Evolutionary conservation across 2,113 vertebrate genomes (phyloP).

Genomic region (Conger conger): DNA sequence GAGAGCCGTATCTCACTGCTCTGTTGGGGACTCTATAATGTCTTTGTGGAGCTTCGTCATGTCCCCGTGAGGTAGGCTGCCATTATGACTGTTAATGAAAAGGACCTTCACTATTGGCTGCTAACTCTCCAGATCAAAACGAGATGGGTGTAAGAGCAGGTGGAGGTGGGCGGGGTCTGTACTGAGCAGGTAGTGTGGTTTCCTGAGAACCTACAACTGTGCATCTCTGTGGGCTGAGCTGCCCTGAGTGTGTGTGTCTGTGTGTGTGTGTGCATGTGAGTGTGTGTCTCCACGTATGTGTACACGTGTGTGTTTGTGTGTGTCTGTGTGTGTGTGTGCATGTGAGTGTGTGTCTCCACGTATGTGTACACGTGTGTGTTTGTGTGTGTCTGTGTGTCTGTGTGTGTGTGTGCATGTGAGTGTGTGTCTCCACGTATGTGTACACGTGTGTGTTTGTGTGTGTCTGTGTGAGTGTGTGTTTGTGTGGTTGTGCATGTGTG

Average conservation of each 20-base stretch:
- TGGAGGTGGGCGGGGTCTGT: neutral
- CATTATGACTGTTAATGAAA: neutral
- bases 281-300: too few relatives aligned
- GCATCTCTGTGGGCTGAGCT: slow-evolving; percentile 13
- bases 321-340: neutral
- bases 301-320: too few relatives aligned
- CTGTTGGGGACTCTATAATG: neutral
- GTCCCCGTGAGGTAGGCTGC: neutral
- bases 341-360: too few relatives aligned
- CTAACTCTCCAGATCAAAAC: neutral
- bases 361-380: too few relatives aligned
- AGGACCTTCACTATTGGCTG: neutral
- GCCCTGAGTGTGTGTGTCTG: too few relatives aligned
- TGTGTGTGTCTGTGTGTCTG: too few relatives aligned
- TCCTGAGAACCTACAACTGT: neutral
- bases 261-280: too few relatives aligned
- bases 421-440: too few relatives aligned
- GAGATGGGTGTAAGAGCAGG: neutral
- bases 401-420: too few relatives aligned
- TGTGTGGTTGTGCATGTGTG: too few relatives aligned
- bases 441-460: too few relatives aligned
- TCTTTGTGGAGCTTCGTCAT: neutral
- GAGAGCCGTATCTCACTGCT: neutral
- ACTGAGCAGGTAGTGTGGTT: slow-evolving; percentile 4
- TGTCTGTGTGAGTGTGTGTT: too few relatives aligned